Percentiles rank a stretch among this genome's conserved stretches.
These are phyloP conservation scores for Thereva nobilitata DNA, from an alignment of 2,888 invertebrate species.

Conservation along the genomic window DNA sequence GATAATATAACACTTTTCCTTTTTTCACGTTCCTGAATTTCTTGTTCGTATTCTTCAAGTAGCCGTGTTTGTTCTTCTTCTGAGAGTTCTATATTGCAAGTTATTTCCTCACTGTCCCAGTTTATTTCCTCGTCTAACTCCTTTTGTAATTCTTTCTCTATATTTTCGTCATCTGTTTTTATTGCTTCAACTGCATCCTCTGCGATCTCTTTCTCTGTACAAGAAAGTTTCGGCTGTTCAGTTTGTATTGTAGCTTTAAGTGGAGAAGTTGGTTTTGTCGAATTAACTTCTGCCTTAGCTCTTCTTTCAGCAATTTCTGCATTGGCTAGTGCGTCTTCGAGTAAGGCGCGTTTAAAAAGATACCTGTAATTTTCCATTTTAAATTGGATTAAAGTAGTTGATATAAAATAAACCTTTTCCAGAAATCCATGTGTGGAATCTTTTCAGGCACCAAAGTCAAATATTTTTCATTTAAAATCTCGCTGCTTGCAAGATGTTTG, in stretches of 20 bases:
- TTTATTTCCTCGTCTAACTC: constrained; percentile 53
- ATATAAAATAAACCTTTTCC: constrained; percentile 66
- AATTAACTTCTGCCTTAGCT: constrained; percentile 49
- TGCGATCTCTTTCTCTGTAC: constrained; percentile 29
- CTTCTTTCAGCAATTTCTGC: constrained; percentile 63
- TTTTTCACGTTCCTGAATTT: constrained; percentile 56
- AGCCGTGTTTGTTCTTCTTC: constrained; percentile 72
- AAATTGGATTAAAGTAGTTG: constrained; percentile 3
- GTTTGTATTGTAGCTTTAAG: constrained; percentile 42
- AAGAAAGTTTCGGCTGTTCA: constrained; percentile 42
- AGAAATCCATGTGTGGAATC: constrained; percentile 75
- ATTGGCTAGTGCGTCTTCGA: constrained; percentile 74
- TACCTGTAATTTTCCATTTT: constrained; percentile 60
- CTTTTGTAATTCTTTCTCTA: constrained; percentile 26
- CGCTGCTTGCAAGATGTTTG: constrained; percentile 64
- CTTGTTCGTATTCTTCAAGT: constrained; percentile 70
- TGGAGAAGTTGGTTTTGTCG: constrained; percentile 39
- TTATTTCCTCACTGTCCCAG: constrained; percentile 68
- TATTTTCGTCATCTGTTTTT: constrained; percentile 1
- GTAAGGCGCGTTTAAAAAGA: constrained; percentile 77
- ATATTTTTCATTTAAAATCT: constrained; percentile 58
- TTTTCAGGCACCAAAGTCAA: constrained; percentile 68
- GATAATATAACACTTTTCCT: constrained; percentile 36
- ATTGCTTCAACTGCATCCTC: not conserved
- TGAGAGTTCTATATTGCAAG: constrained; percentile 67